Base-by-base conservation (phyloP, 2,113 vertebrate genomes). In the Nannospalax galili region DNA sequence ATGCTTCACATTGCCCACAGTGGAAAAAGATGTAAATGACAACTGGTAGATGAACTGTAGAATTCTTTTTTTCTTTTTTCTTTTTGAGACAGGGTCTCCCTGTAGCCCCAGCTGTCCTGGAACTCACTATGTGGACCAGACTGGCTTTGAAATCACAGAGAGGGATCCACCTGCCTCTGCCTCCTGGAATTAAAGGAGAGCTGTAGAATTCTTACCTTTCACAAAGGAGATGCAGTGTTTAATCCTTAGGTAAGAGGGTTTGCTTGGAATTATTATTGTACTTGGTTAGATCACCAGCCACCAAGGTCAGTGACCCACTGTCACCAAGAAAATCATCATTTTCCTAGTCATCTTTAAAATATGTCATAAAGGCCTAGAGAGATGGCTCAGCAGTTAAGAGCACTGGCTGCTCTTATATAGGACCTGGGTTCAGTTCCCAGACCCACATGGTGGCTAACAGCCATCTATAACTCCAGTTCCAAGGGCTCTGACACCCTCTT, bases 341-440 rank as follows among this genome's bases (percentile, higher is more conserved):
- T 88, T 69, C 77, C 42, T 37, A 80, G n/a, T 40, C 42, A 89
- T 67, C 24, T 91, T 92, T 94, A 87, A 96, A 85, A 70, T 4
- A 45, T 24, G 32, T 26, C 40, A 37, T 73, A 19, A 6, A 67
- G 65, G 65, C 26, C 65, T 67, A 26, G 65, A 67, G 65, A 30
- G 26, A 67, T 67, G 65, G 65, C 65, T 67, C 65, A 67, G 65
- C 2, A 7, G 65, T 30, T 67, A 67, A 67, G 65, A 30, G 48
- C 28, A 10, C 65, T 67, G 26, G 26, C 65, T 30, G 48, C 28
- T 5, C 65, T 30, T 28, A 12, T 26, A 30, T 11, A 30, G 11
- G 65, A 30, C 35, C 4, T 35, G 32, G 35, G 67, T 70, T 70
- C 12, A n/a, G 32, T 15, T 70, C 32, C 67, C 32, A n/a, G 67